Conservation (phyloP, 2,888 invertebrate genomes). For the Cacoxenus indagator region DNA sequence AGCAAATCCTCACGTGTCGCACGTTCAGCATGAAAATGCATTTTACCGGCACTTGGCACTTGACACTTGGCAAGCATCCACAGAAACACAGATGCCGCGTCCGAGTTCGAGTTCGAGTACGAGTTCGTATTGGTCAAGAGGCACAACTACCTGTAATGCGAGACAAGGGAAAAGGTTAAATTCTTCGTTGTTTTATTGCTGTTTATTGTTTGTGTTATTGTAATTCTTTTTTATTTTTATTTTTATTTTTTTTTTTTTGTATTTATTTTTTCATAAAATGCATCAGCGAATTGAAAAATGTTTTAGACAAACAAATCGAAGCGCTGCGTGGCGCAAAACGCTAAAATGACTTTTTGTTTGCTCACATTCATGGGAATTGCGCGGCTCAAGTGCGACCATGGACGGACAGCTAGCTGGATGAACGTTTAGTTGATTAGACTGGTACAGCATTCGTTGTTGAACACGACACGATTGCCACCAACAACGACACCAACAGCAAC, state of each 20-base stretch:
- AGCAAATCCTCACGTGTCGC: conserved; percentile 40
- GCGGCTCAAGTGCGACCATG: conserved; percentile 26
- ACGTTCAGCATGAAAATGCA: conserved; percentile 6
- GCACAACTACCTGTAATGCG: too few species aligned
- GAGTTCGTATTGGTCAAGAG: too few species aligned
- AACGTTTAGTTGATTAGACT: not conserved
- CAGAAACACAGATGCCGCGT: too few species aligned
- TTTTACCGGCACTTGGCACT: conserved; percentile 13
- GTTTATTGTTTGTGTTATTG: not conserved
- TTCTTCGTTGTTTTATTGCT: conserved; percentile 45
- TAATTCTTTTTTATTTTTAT: conserved; percentile 43
- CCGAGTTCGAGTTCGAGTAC: too few species aligned
- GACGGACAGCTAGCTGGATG: not conserved
- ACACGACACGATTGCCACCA: not conserved
- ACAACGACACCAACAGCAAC: not conserved
- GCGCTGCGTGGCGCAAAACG: conserved; percentile 38
- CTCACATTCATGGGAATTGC: conserved; percentile 59
- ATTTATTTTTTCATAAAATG: conserved; percentile 56
- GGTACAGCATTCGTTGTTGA: not conserved
- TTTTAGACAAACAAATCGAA: conserved; percentile 53
- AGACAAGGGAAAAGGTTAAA: conserved; percentile 50
- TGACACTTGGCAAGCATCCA: too few species aligned
- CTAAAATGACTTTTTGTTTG: conserved; percentile 54
- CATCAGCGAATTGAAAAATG: conserved; percentile 65
- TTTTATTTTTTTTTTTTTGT: not conserved